Conservation (phyloP, 2,797 vertebrate species). For the Cottoperca gobio region DNA sequence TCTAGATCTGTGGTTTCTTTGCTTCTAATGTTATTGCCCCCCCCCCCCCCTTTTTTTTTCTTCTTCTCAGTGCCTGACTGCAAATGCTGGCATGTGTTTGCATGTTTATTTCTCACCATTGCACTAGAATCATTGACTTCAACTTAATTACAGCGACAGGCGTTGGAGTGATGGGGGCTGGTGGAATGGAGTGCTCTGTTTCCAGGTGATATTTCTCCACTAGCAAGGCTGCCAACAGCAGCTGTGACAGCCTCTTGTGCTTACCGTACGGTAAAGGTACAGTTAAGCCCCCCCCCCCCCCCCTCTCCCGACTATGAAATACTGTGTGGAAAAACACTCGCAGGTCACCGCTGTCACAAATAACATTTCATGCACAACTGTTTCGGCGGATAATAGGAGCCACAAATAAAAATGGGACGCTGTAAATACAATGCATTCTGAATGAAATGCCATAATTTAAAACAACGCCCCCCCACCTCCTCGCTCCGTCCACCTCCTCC, state of each 20-base stretch:
- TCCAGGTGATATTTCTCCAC: conserved; percentile 99
- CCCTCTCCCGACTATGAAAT: conserved; percentile 85
- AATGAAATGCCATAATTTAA: conserved; percentile 99
- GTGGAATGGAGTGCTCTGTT: conserved; percentile 95
- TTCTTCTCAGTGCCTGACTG: conserved; percentile 66
- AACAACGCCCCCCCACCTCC: conserved; percentile 80
- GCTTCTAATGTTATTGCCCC: conserved; percentile 46
- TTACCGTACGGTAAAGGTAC: conserved; percentile 74
- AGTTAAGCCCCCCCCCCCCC: conserved; percentile 69
- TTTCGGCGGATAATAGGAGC: conserved; percentile 99
- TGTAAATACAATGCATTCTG: conserved; percentile 99
- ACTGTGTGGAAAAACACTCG: conserved; percentile 96
- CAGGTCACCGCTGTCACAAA: conserved; percentile 99
- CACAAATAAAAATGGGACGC: conserved; percentile 99
- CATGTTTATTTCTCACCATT: conserved; percentile 99
- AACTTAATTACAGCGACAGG: conserved; percentile 99
- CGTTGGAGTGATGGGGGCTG: conserved; percentile 96
- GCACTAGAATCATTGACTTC: conserved; percentile 99
- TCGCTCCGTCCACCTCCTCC: conserved; percentile 67
- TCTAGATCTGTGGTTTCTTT: conserved; percentile 61
- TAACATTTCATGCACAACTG: conserved; percentile 99
- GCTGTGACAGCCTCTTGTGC: conserved; percentile 97
- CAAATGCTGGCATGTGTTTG: conserved; percentile 91
- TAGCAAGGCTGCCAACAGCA: conserved; percentile 95
- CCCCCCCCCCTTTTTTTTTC: background rate